These are phyloP conservation scores for Eriocheir sinensis DNA, from an alignment of 1,140 invertebrate species.

Conservation along the genomic window DNA sequence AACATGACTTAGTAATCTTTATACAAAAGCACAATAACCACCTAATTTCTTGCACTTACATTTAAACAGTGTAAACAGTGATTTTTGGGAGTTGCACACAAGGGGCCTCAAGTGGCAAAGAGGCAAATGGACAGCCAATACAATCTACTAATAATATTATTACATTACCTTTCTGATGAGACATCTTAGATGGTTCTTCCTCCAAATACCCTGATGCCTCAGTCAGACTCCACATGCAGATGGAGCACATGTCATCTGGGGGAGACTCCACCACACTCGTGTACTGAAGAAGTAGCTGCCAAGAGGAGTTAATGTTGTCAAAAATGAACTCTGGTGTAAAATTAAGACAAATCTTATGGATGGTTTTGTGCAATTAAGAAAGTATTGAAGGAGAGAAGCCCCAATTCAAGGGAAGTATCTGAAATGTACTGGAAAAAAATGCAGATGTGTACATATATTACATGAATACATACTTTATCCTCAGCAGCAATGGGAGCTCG, in stretches of 20 bases:
- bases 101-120: too few relatives aligned
- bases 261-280: slow-evolving; percentile 47
- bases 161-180: not conserved
- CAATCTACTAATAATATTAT: too few relatives aligned
- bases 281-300: slow-evolving; percentile 68
- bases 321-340: not conserved
- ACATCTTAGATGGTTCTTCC: not conserved
- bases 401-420: too few relatives aligned
- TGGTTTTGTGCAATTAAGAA: too few relatives aligned
- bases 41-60: not conserved
- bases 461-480: slow-evolving; percentile 61
- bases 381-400: too few relatives aligned
- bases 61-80: not conserved
- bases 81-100: not conserved
- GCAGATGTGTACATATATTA: too few relatives aligned
- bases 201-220: slow-evolving; percentile 61
- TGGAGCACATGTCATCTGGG: slow-evolving; percentile 69
- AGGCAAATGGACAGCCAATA: too few relatives aligned
- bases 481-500: slow-evolving; percentile 64
- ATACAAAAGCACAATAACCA: too few relatives aligned
- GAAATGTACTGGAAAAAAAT: too few relatives aligned
- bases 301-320: not conserved
- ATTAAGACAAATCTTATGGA: not conserved
- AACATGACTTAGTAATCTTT: too few relatives aligned
- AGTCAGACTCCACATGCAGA: slow-evolving; percentile 67